Conservation (phyloP, 2,888 invertebrate species). For the Cepaea hortensis region DNA sequence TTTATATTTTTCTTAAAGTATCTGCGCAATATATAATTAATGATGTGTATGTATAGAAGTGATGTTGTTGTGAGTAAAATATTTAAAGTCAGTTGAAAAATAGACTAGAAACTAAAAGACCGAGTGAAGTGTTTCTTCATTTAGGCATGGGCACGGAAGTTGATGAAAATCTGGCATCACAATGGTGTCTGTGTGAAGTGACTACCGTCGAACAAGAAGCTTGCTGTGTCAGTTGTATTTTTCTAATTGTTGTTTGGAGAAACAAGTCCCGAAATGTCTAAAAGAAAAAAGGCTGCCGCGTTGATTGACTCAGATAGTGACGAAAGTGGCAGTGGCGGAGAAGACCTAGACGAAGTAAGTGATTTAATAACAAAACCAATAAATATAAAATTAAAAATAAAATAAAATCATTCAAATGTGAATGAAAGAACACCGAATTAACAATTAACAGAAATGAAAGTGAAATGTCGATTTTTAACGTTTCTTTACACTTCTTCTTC, state of each 20-base stretch:
- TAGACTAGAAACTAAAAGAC: too few species aligned
- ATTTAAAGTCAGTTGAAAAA: too few species aligned
- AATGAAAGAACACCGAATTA: too few species aligned
- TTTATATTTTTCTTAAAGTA: too few species aligned
- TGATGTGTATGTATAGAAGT: too few species aligned
- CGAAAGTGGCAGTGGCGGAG: conserved; percentile 72
- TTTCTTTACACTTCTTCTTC: too few species aligned
- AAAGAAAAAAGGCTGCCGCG: conserved; percentile 72
- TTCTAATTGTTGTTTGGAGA: background rate
- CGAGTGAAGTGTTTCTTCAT: background rate
- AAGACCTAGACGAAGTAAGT: conserved; percentile 73
- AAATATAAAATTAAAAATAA: too few species aligned
- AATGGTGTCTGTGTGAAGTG: conserved; percentile 19
- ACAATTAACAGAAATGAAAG: too few species aligned
- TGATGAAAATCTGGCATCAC: conserved; percentile 15
- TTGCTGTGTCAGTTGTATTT: background rate
- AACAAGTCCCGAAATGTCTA: conserved; percentile 62
- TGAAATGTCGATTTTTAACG: background rate
- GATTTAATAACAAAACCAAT: background rate
- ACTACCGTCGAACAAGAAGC: background rate
- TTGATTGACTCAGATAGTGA: conserved; percentile 75
- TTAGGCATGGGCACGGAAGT: background rate
- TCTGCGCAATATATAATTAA: too few species aligned
- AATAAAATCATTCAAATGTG: too few species aligned
- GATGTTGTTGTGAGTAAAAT: too few species aligned